These are phyloP conservation scores for Neogobius melanostomus DNA, from an alignment of 2,113 vertebrate genomes.

Conservation along the genomic window DNA sequence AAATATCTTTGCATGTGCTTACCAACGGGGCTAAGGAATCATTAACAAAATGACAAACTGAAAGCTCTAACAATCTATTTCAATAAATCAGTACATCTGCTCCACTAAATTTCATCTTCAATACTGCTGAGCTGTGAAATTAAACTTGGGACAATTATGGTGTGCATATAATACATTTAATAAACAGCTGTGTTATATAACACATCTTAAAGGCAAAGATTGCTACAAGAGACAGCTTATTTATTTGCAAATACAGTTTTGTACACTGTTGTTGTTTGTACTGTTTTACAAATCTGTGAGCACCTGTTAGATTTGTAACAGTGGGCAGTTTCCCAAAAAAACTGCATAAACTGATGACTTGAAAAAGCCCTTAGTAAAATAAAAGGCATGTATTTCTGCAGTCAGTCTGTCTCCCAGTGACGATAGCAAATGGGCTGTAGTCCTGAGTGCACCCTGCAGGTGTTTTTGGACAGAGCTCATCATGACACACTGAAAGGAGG, in stretches of 20 bases:
- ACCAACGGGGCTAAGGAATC: constrained; percentile 6
- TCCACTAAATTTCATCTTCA: constrained; percentile 57
- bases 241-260: too few relatives aligned
- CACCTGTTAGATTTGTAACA: too few relatives aligned
- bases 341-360: background rate
- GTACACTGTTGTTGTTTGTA: too few relatives aligned
- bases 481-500: background rate
- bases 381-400: too few relatives aligned
- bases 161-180: constrained; percentile 27
- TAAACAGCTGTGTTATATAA: background rate
- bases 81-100: constrained; percentile 59
- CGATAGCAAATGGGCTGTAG: too few relatives aligned
- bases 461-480: too few relatives aligned
- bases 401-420: too few relatives aligned
- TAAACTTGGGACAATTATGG: constrained; percentile 55
- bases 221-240: background rate
- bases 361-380: background rate
- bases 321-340: too few relatives aligned
- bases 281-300: too few relatives aligned
- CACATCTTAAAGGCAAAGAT: constrained; percentile 1
- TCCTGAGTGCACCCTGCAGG: too few relatives aligned
- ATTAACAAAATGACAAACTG: constrained; percentile 31
- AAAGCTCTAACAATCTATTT: constrained; percentile 30
- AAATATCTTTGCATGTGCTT: background rate
- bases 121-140: constrained; percentile 72